Base-by-base conservation (phyloP, 2,113 vertebrate genomes). In the Benitochromis conjunctus region DNA sequence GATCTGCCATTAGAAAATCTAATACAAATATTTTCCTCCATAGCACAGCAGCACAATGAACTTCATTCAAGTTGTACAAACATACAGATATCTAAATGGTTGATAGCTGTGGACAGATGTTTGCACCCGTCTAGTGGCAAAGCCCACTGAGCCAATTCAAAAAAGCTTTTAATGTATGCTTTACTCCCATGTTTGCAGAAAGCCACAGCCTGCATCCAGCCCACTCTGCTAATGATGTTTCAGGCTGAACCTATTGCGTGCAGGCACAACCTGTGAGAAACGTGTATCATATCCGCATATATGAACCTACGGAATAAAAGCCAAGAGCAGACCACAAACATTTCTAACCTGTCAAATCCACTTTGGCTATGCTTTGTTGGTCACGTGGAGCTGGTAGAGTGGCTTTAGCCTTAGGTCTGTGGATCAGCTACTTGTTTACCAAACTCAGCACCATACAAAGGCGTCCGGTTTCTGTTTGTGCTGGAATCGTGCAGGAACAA, bases 401-500 rank as follows among this genome's bases (percentile, higher is more conserved):
- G 6, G n/a, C 13, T 56, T 36, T 1, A 62, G 62, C 83, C 18
- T 24, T 29, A 14, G 69, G 81, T 74, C 26, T 83, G 38, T 0
- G 57, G 84, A 82, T 85, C 38, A 9, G 29, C 41, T 18, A 6
- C 82, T 57, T 83, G 88, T 89, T 90, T 82, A 88, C 81, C 83
- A 86, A 48, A 69, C 64, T 53, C 83, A 21, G 78, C 79, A 31
- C n/a, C 53, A 14, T 51, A 46, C 10, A 4, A 24, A 54, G 89
- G 91, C 19, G 2, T 92, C 82, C 14, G 69, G 83, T 91, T 88
- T 84, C 88, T 64, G 86, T 85, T 87, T 51, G 88, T 2, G 29
- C 51, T 79, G 80, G n/a, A 60, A 83, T 85, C 90, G 38, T 14
- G 18, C 74, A 3, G 53, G 26, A 53, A 41, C 58, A 34, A 9